phyloP scores from a whole-genome alignment of 2,113 vertebrate species.

The Poeciliopsis prolifica region DNA sequence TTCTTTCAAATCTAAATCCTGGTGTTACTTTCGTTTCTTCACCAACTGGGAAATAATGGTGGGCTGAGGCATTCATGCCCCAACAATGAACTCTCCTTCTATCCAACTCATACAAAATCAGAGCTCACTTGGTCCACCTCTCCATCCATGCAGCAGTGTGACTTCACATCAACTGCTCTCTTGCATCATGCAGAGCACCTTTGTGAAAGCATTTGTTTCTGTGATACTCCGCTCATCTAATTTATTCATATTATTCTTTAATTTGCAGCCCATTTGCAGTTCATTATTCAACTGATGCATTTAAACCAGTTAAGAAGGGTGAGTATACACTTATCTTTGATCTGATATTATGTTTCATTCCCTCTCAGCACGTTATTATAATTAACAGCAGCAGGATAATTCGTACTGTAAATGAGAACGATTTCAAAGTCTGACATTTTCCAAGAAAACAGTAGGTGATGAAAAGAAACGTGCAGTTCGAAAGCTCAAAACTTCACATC shows the following conservation, averaged over 20 bases:
- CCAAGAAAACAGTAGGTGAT: background rate
- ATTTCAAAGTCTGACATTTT: background rate
- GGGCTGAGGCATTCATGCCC: background rate
- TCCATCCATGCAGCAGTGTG: background rate
- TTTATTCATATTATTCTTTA: background rate
- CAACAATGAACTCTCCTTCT: background rate
- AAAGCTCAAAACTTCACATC: background rate
- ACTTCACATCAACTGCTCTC: background rate
- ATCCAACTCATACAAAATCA: background rate
- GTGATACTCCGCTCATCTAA: background rate
- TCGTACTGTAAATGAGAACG: background rate
- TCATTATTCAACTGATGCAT: background rate
- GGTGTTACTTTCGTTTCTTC: background rate
- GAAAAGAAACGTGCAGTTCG: background rate
- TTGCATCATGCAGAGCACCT: background rate
- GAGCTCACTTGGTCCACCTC: background rate
- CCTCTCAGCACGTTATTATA: background rate
- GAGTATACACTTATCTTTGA: background rate
- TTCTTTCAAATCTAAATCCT: background rate
- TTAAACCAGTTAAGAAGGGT: background rate
- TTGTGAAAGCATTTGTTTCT: background rate
- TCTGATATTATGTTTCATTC: slow-evolving; percentile 1
- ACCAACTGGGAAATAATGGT: background rate
- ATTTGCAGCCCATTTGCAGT: background rate
- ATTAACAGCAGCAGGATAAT: slow-evolving; percentile 14